Conservation (phyloP, 2,113 vertebrate species). For the Mugil cephalus region DNA sequence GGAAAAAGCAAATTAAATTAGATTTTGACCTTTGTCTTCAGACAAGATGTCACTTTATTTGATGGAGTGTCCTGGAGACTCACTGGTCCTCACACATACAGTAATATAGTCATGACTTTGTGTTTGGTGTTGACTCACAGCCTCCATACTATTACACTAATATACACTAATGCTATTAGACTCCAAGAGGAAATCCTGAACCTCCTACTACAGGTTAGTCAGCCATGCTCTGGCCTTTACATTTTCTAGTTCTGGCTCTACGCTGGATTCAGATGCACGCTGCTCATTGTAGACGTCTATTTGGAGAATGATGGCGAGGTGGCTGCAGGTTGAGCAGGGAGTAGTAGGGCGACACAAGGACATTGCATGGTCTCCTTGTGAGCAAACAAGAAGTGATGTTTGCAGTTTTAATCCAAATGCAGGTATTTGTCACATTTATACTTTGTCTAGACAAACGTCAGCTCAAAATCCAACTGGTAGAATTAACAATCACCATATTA, state of each 20-base stretch:
- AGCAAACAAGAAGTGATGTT: slow-evolving; percentile 5
- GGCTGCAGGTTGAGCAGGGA: slow-evolving; percentile 34
- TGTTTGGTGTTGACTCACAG: slow-evolving; percentile 47
- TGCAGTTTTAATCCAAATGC: neutral
- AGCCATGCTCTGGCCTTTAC: slow-evolving; percentile 7
- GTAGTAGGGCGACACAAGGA: slow-evolving; percentile 9
- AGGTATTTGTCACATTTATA: neutral
- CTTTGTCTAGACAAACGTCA: neutral
- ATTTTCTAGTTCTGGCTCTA: neutral
- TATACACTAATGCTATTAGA: neutral
- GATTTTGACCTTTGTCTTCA: slow-evolving; percentile 39
- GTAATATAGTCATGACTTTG: slow-evolving; percentile 44
- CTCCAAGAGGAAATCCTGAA: neutral
- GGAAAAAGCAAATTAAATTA: slow-evolving; percentile 54
- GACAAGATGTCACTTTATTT: slow-evolving; percentile 49
- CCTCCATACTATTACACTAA: neutral
- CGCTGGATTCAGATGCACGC: neutral
- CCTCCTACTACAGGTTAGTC: neutral
- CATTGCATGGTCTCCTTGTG: neutral
- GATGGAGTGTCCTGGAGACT: slow-evolving; percentile 43
- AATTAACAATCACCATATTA: neutral
- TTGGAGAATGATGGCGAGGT: slow-evolving; percentile 30
- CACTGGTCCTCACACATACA: slow-evolving; percentile 2
- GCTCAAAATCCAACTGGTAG: neutral
- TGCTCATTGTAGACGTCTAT: slow-evolving; percentile 46